Conservation (phyloP, 2,888 invertebrate species). For the Mythimna loreyi region DNA sequence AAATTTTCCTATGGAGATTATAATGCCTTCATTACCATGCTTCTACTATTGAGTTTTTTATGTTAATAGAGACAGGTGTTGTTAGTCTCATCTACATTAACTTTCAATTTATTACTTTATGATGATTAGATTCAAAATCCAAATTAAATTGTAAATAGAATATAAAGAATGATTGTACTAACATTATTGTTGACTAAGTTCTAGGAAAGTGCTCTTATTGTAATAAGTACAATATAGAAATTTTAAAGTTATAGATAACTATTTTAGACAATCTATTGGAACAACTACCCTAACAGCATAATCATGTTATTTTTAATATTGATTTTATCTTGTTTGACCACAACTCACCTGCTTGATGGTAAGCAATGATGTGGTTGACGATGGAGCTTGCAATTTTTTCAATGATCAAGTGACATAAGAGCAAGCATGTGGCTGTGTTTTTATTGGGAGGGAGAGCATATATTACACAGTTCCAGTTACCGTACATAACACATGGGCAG, state of each 20-base stretch:
- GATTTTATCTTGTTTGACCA: no score
- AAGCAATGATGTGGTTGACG: not conserved
- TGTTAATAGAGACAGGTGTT: slow-evolving; percentile 9
- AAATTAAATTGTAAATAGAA: slow-evolving; percentile 2
- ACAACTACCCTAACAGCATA: not conserved
- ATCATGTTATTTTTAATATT: not conserved
- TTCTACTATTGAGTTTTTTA: not conserved
- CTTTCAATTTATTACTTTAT: not conserved
- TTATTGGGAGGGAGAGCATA: slow-evolving; percentile 8
- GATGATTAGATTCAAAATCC: not conserved
- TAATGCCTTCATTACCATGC: not conserved
- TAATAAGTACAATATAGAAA: slow-evolving; percentile 10
- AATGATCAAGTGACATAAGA: not conserved
- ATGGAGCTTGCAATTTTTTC: not conserved
- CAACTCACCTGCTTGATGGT: no score
- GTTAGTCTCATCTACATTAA: not conserved
- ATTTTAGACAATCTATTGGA: slow-evolving; percentile 4
- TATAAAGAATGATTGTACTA: slow-evolving; percentile 5
- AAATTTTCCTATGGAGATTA: not conserved
- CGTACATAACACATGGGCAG: slow-evolving; percentile 16
- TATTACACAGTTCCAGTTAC: slow-evolving; percentile 15
- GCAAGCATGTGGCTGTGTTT: not conserved
- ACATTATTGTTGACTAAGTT: slow-evolving; percentile 17
- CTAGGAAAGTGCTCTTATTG: slow-evolving; percentile 12
- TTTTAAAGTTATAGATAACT: not conserved